Evolutionary conservation across 2,113 vertebrate genomes (phyloP), one percentile per base, ranked within the genome.

Genomic region (Ciconia maguari): DNA sequence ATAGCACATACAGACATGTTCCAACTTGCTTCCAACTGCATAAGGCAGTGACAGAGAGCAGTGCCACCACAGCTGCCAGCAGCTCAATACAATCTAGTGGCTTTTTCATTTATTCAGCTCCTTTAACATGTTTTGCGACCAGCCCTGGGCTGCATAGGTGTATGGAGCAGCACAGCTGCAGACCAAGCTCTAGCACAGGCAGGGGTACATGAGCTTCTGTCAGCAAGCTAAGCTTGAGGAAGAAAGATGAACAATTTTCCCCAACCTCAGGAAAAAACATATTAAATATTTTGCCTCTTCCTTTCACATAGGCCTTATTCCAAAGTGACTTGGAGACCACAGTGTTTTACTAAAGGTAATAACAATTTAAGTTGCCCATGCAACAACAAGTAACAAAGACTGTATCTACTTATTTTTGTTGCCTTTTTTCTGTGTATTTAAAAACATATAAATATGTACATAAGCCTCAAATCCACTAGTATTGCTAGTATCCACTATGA

Each of bases 131-230:
- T 54, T 71, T 55, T 55, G 36, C 32, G 32, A 8, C 15, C 46
- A 3, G 4, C 48, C 49, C 58, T 34, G 46, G n/a, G n/a, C 51
- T 75, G 30, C 11, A 8, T 11, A 20, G 13, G 20, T 69, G 32
- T 18, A 9, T 12, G 58, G 21, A 72, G 65, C 27, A 74, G 49
- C 41, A 25, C 25, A 36, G 55, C 61, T 52, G 38, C 34, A 54
- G n/a, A 65, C 13, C 49, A 52, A 49, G 46, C 46, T 78, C 27
- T 16, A 34, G n/a, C 46, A 61, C 11, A 34, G 32, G 34, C 57
- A 49, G 24, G 26, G 18, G 11, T 14, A 34, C 15, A 11, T 0
- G 0, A 71, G 62, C 27, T 76, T 22, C 82, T 84, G 29, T 46
- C 52, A 69, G 27, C n/a, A 52, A 78, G 26, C 14, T n/a, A 26